phyloP scores from a whole-genome alignment of 1,140 invertebrate genomes.

The Rhopalosiphum maidis region DNA sequence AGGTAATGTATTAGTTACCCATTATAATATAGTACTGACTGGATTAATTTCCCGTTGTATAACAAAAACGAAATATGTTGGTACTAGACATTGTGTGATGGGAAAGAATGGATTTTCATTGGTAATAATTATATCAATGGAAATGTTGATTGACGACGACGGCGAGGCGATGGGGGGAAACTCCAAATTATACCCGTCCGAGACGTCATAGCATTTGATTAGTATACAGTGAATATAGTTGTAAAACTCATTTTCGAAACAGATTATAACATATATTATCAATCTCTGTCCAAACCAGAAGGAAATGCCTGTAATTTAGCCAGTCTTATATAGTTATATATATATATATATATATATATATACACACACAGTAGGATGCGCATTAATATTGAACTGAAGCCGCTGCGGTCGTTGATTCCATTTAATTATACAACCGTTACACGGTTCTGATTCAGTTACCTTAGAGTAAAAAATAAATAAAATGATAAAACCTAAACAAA shows the following conservation, averaged over 20 bases:
- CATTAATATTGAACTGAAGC: slow-evolving; percentile 42
- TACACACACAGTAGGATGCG: background rate
- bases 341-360: background rate
- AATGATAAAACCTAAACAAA: slow-evolving; percentile 14
- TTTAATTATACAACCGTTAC: slow-evolving; percentile 54
- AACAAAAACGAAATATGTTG: background rate
- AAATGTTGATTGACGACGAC: slow-evolving; percentile 27
- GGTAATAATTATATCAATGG: slow-evolving; percentile 44
- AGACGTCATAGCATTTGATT: slow-evolving; percentile 44
- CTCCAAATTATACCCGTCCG: slow-evolving; percentile 27
- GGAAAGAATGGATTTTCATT: slow-evolving; percentile 35
- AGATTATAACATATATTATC: slow-evolving; percentile 45
- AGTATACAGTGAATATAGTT: slow-evolving; percentile 39
- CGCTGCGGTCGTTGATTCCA: slow-evolving; percentile 52
- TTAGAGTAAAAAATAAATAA: background rate
- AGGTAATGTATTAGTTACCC: background rate
- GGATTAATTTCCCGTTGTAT: background rate
- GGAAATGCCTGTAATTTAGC: slow-evolving; percentile 53
- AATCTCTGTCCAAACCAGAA: slow-evolving; percentile 52
- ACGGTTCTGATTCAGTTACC: slow-evolving; percentile 44
- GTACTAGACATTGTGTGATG: slow-evolving; percentile 6
- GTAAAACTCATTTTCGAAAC: slow-evolving; percentile 49
- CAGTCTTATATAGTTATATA: background rate
- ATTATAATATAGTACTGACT: background rate
- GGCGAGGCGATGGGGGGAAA: background rate